Evolutionary conservation across 1,140 invertebrate species (phyloP).

Genomic region (Pectinophora gossypiella): DNA sequence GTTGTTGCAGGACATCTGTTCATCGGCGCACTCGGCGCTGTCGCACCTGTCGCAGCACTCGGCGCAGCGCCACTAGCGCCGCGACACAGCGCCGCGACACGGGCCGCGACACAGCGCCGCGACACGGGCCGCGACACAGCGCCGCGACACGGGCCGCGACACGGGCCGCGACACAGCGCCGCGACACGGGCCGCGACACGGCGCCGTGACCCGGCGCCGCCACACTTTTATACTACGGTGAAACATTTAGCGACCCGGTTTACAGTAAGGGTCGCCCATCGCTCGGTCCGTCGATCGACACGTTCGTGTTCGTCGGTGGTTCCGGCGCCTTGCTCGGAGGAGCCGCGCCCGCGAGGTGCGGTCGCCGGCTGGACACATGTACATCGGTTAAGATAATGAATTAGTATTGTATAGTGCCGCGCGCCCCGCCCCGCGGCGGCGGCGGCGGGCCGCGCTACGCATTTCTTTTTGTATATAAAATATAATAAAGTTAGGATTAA

Average conservation of each 20-base stretch:
- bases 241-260: too few species aligned
- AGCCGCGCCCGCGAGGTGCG: too few species aligned
- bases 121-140: background rate
- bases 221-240: too few species aligned
- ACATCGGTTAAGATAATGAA: constrained; percentile 2
- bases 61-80: constrained; percentile 17
- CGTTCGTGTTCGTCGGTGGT: too few species aligned
- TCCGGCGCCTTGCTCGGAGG: too few species aligned
- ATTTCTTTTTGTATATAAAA: constrained; percentile 2
- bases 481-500: constrained; percentile 5
- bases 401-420: constrained; percentile 30
- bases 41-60: constrained; percentile 41
- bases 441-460: constrained; percentile 12
- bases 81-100: background rate
- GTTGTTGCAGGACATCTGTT: constrained; percentile 69
- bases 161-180: background rate
- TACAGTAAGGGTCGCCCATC: too few species aligned
- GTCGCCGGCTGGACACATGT: too few species aligned
- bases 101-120: constrained; percentile 4
- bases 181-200: background rate
- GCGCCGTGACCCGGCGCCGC: background rate
- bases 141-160: background rate
- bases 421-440: constrained; percentile 28
- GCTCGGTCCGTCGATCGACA: too few species aligned
- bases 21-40: constrained; percentile 62